These are phyloP conservation scores for Scartelaos histophorus DNA, from an alignment of 2,113 vertebrate species.

Conservation along the genomic window DNA sequence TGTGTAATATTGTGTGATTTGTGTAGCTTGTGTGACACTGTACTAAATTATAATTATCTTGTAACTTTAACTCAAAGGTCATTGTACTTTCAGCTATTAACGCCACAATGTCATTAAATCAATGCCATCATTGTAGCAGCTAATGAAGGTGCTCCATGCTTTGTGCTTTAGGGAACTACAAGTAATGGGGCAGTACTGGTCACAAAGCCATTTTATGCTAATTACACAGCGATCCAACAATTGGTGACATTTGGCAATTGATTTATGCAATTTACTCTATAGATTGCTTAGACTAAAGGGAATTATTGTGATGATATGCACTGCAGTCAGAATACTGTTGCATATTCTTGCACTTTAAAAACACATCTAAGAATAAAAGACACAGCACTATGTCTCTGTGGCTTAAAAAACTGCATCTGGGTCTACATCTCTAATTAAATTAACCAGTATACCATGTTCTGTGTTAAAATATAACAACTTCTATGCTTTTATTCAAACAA, in stretches of 20 bases:
- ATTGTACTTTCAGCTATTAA: conserved; percentile 34
- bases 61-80: conserved; percentile 19
- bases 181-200: conserved; percentile 22
- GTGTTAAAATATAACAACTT: conserved; percentile 10
- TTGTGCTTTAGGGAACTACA: conserved; percentile 36
- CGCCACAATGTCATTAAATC: conserved; percentile 56
- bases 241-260: conserved; percentile 14
- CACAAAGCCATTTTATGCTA: conserved; percentile 16
- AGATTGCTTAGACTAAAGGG: background rate
- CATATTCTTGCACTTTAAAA: background rate
- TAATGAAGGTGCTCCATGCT: conserved; percentile 42
- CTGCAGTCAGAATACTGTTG: background rate
- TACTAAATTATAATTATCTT: conserved; percentile 21
- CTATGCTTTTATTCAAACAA: conserved; percentile 10
- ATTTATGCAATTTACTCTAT: conserved; percentile 7
- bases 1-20: conserved; percentile 7
- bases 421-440: background rate
- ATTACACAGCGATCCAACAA: conserved; percentile 10
- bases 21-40: conserved; percentile 17
- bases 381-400: too few species aligned
- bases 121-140: conserved; percentile 46
- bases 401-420: background rate
- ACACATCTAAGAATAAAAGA: background rate
- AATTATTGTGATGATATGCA: background rate
- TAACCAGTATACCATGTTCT: background rate